Conservation (phyloP, 2,113 vertebrate species). For the Chaenocephalus aceratus region DNA sequence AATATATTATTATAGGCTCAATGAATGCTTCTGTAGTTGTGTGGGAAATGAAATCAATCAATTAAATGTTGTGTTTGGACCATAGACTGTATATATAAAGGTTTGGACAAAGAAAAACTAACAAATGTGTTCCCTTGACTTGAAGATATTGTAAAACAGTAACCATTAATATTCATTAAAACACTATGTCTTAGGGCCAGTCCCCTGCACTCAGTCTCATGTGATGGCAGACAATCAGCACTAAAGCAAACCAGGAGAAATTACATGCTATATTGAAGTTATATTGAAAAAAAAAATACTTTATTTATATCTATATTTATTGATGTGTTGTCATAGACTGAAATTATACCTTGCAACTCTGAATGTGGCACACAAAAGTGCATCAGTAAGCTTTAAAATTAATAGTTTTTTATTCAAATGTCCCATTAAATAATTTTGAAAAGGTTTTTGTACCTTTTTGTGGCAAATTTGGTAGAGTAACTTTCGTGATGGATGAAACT, state of each 20-base stretch:
- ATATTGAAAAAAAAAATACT: slow-evolving; percentile 5
- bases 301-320: slow-evolving; percentile 12
- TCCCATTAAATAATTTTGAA: background rate
- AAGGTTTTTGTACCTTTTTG: slow-evolving; percentile 38
- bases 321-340: background rate
- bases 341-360: background rate
- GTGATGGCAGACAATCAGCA: slow-evolving; percentile 31
- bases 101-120: background rate
- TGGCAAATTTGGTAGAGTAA: background rate
- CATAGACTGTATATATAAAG: too few species aligned
- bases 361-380: background rate
- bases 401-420: background rate
- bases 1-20: background rate
- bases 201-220: background rate
- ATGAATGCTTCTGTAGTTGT: background rate
- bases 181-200: background rate
- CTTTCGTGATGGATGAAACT: background rate
- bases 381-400: background rate
- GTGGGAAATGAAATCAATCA: background rate
- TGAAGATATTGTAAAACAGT: background rate
- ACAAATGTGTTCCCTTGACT: background rate
- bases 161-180: background rate
- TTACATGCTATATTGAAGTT: background rate
- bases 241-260: background rate
- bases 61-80: background rate